phyloP scores from a whole-genome alignment of 2,888 invertebrate species.

The Lycocerus yunnanus region DNA sequence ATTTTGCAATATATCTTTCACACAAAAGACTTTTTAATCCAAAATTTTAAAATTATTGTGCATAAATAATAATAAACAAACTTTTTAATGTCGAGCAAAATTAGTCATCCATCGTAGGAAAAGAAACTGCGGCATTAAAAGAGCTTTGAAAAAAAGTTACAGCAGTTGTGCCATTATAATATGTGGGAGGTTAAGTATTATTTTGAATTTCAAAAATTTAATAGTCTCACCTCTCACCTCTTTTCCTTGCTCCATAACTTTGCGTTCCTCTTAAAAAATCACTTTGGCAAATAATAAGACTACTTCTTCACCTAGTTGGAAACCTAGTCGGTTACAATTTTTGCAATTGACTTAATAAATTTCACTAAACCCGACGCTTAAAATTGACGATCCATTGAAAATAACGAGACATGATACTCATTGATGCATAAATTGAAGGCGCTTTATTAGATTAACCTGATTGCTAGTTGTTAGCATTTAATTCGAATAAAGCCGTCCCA shows the following conservation, averaged over 20 bases:
- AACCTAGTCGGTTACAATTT: neutral
- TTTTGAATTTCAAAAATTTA: neutral
- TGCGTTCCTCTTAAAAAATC: neutral
- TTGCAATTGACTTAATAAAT: neutral
- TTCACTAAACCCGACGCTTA: neutral
- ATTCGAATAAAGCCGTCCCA: constrained; percentile 19
- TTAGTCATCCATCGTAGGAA: neutral
- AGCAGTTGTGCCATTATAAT: too few relatives aligned
- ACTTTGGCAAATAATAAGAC: neutral
- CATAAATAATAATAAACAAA: neutral
- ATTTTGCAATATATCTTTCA: neutral
- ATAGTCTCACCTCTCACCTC: neutral
- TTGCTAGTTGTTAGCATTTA: constrained; percentile 33
- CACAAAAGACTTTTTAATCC: constrained; percentile 3
- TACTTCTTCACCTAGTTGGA: neutral
- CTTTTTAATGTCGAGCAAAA: neutral
- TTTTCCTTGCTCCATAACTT: neutral
- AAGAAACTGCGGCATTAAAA: neutral
- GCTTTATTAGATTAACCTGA: constrained; percentile 36
- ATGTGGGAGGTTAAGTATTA: too few relatives aligned
- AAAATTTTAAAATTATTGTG: neutral
- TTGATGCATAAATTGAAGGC: constrained; percentile 31
- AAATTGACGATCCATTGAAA: constrained; percentile 9
- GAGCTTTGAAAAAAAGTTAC: neutral
- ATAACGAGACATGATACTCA: constrained; percentile 25